Evolutionary conservation across 1,140 invertebrate genomes (phyloP).

Genomic region (Aphaenogaster floridana): DNA sequence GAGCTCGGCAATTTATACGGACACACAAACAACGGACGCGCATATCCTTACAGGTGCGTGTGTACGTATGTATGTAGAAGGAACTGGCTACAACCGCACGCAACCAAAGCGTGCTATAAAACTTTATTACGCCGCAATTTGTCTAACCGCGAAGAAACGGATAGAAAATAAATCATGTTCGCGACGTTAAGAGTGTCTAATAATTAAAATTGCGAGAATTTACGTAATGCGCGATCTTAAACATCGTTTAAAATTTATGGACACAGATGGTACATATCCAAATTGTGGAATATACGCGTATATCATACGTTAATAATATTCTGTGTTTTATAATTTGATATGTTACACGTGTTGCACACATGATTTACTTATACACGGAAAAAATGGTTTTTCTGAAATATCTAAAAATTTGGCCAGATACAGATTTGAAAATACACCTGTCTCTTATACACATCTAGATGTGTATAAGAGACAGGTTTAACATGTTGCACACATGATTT

Average conservation of each 20-base stretch:
- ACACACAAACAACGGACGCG: constrained; percentile 55
- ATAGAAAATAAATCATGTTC: constrained; percentile 57
- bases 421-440: too few relatives aligned
- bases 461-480: too few relatives aligned
- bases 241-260: not conserved
- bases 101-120: constrained; percentile 51
- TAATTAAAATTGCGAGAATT: constrained; percentile 24
- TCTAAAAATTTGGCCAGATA: too few relatives aligned
- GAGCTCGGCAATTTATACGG: constrained; percentile 76
- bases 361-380: not conserved
- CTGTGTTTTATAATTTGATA: not conserved
- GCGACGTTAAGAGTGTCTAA: constrained; percentile 9
- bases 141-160: constrained; percentile 27
- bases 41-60: constrained; percentile 26
- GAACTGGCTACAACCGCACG: constrained; percentile 22
- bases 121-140: constrained; percentile 61
- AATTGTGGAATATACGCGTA: not conserved
- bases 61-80: not conserved
- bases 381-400: too few relatives aligned
- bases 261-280: not conserved
- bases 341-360: not conserved
- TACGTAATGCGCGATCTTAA: constrained; percentile 14
- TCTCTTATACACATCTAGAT: too few relatives aligned
- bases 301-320: constrained; percentile 12
- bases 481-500: too few relatives aligned